A percentile compares a stretch with the other conserved stretches of the same genome.
Evolutionary conservation across 2,113 vertebrate species (phyloP).

Genomic region (Penelope pileata): DNA sequence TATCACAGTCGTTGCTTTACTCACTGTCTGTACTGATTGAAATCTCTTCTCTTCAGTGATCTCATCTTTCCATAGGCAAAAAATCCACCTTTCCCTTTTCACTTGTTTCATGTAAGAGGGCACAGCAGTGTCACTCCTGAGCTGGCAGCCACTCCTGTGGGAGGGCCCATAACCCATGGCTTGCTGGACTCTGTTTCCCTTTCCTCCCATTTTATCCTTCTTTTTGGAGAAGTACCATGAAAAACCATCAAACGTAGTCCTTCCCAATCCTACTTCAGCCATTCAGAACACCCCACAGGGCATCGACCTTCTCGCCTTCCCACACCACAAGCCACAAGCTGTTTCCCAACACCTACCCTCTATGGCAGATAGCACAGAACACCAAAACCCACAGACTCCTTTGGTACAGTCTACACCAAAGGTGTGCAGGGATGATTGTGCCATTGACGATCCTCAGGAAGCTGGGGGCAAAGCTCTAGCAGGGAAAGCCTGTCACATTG

Average conservation of each 20-base stretch:
- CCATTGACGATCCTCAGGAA: neutral
- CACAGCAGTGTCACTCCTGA: neutral
- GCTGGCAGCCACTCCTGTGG: rapidly evolving
- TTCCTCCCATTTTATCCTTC: neutral
- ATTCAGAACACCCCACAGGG: neutral
- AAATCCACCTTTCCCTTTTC: neutral
- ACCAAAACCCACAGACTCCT: neutral
- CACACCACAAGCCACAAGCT: neutral
- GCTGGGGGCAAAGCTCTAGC: neutral
- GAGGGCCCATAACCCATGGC: neutral
- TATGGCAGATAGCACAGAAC: rapidly evolving
- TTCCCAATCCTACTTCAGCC: neutral
- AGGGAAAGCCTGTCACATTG: neutral
- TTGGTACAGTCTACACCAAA: rapidly evolving
- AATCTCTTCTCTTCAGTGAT: neutral
- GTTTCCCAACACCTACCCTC: neutral
- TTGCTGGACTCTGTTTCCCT: neutral
- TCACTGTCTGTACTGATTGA: neutral
- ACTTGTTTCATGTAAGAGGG: neutral
- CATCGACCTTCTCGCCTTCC: neutral
- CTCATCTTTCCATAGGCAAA: neutral
- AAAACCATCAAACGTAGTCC: neutral
- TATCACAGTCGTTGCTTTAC: neutral
- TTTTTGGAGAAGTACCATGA: neutral
- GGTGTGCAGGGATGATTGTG: neutral